Conservation (phyloP, 2,797 vertebrate genomes). For the Cuculus canorus region DNA sequence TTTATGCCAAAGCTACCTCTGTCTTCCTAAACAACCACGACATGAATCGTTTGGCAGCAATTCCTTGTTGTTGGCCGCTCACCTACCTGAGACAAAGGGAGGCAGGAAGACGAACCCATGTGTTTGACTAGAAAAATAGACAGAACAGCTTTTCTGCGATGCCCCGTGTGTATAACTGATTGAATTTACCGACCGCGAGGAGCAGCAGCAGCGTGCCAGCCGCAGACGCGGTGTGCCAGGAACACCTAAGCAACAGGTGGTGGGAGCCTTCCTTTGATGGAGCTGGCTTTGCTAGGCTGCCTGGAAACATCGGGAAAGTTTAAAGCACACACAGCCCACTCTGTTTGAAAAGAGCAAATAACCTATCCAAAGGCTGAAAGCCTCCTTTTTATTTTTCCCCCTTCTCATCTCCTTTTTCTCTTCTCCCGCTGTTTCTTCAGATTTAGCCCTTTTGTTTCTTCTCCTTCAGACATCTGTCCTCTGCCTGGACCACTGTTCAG, state of each 20-base stretch:
- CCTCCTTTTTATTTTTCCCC: background rate
- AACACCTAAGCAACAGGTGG: conserved; percentile 30
- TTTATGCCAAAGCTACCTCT: background rate
- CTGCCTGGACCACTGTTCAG: conserved; percentile 12
- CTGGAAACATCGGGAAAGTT: background rate
- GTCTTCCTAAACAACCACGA: background rate
- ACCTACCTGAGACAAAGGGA: conserved; percentile 3
- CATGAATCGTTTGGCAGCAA: conserved; percentile 26
- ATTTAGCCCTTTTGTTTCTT: conserved; percentile 62
- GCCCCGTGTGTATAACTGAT: background rate
- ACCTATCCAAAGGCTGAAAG: conserved; percentile 19
- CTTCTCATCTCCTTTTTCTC: background rate
- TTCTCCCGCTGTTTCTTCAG: background rate
- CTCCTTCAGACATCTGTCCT: conserved; percentile 51
- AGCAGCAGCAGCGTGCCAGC: background rate
- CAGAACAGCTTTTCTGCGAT: background rate
- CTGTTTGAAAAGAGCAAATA: conserved; percentile 47
- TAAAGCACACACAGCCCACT: conserved; percentile 6
- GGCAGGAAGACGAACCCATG: background rate
- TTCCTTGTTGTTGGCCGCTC: background rate
- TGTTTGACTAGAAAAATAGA: background rate
- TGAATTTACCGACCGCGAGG: background rate
- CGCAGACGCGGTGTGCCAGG: background rate
- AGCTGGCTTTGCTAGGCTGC: background rate
- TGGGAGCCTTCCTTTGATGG: background rate